These are phyloP conservation scores for Dendrocincla fuliginosa DNA, from an alignment of 2,797 vertebrate genomes.

Conservation along the genomic window DNA sequence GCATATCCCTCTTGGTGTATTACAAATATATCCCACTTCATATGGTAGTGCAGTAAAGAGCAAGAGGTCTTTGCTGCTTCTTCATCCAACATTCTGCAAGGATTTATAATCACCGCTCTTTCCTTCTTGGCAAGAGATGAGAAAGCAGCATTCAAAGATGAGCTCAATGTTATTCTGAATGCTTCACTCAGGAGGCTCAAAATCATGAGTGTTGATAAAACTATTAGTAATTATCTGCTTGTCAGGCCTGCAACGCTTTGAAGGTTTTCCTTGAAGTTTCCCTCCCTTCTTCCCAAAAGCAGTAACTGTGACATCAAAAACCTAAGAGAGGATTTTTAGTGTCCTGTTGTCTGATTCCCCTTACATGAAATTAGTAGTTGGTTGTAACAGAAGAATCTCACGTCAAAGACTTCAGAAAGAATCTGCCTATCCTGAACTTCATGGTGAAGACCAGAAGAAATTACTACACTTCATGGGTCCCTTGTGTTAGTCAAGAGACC, in stretches of 20 bases:
- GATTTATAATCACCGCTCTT: not conserved
- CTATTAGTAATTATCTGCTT: not conserved
- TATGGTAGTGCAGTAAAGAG: not conserved
- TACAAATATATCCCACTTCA: not conserved
- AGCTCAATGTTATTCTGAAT: not conserved
- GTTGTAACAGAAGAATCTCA: not conserved
- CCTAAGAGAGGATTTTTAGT: not conserved
- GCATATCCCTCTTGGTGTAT: not conserved
- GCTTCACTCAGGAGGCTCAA: not conserved
- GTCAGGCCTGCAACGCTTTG: not conserved
- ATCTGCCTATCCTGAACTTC: not conserved
- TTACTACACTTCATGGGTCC: rapidly evolving
- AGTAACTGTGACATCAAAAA: not conserved
- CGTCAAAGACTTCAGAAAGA: not conserved
- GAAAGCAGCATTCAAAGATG: not conserved
- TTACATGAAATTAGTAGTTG: not conserved
- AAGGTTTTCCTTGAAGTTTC: not conserved
- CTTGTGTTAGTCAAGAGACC: not conserved
- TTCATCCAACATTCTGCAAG: not conserved
- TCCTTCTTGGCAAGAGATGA: conserved; percentile 22
- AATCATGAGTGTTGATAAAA: not conserved
- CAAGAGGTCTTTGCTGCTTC: not conserved
- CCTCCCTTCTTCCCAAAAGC: not conserved
- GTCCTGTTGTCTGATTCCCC: not conserved
- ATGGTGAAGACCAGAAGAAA: not conserved